Percentiles rank a stretch among this genome's conserved stretches.
phyloP scores from a whole-genome alignment of 2,113 vertebrate species.

The Gymnarchus niloticus region DNA sequence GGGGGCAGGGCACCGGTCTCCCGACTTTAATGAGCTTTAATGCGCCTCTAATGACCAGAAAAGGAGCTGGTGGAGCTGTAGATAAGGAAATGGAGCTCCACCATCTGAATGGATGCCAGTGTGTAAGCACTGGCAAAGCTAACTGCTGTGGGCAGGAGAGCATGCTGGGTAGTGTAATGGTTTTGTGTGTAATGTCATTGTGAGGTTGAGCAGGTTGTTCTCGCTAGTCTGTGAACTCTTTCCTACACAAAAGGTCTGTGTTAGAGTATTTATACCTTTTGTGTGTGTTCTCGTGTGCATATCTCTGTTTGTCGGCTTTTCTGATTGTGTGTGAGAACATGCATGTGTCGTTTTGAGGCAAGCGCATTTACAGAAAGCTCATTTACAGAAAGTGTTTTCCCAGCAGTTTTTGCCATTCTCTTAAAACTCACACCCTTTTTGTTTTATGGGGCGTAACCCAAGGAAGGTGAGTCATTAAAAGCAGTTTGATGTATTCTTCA shows the following conservation, averaged over 20 bases:
- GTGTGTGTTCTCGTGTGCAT: neutral
- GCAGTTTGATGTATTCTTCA: neutral
- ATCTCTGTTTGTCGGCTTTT: neutral
- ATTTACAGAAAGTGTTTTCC: neutral
- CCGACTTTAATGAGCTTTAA: neutral
- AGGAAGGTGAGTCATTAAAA: neutral
- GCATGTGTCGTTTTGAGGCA: neutral
- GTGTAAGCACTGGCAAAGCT: neutral
- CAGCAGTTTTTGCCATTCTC: neutral
- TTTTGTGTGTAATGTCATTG: neutral
- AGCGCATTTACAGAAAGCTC: neutral
- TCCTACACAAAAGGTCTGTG: neutral
- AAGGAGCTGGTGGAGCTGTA: neutral
- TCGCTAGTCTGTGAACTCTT: neutral
- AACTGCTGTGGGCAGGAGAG: neutral
- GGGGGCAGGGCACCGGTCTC: neutral
- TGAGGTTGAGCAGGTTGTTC: neutral
- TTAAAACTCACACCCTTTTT: constrained; percentile 1
- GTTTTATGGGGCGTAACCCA: neutral
- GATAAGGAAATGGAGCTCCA: neutral
- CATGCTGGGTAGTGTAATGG: constrained; percentile 6
- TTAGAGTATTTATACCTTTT: neutral
- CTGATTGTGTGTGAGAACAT: neutral
- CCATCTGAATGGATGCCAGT: neutral
- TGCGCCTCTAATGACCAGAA: neutral